These are phyloP conservation scores for Lindbergichthys nudifrons DNA, from an alignment of 2,797 vertebrate genomes.

Conservation along the genomic window DNA sequence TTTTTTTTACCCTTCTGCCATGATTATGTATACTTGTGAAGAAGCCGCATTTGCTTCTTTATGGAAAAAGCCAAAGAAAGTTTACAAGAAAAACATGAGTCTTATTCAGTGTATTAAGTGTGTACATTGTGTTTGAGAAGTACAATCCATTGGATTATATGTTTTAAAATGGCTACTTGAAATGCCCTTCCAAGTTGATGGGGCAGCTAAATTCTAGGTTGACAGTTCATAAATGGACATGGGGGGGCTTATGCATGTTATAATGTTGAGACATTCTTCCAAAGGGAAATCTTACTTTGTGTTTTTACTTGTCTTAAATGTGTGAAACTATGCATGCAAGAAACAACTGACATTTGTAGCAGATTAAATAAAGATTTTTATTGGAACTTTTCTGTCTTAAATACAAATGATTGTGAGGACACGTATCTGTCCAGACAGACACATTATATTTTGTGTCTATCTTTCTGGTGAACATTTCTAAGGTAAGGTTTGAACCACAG, in stretches of 20 bases:
- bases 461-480: background rate
- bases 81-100: constrained; percentile 62
- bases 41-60: constrained; percentile 41
- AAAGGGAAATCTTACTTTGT: constrained; percentile 66
- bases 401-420: too few species aligned
- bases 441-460: too few species aligned
- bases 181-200: constrained; percentile 11
- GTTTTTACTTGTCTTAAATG: constrained; percentile 69
- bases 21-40: constrained; percentile 44
- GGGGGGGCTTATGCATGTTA: constrained; percentile 56
- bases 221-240: constrained; percentile 42
- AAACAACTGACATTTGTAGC: constrained; percentile 78
- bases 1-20: constrained; percentile 9
- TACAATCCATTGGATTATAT: constrained; percentile 35
- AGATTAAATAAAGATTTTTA: constrained; percentile 80
- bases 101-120: constrained; percentile 32
- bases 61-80: constrained; percentile 76
- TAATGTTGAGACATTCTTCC: constrained; percentile 44
- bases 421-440: too few species aligned
- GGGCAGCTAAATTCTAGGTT: constrained; percentile 43
- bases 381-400: constrained; percentile 36
- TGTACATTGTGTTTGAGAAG: constrained; percentile 33
- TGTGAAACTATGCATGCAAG: constrained; percentile 85
- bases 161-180: constrained; percentile 31
- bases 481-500: background rate